Base-by-base conservation (phyloP, 2,113 vertebrate genomes). In the Psilopogon haemacephalus region DNA sequence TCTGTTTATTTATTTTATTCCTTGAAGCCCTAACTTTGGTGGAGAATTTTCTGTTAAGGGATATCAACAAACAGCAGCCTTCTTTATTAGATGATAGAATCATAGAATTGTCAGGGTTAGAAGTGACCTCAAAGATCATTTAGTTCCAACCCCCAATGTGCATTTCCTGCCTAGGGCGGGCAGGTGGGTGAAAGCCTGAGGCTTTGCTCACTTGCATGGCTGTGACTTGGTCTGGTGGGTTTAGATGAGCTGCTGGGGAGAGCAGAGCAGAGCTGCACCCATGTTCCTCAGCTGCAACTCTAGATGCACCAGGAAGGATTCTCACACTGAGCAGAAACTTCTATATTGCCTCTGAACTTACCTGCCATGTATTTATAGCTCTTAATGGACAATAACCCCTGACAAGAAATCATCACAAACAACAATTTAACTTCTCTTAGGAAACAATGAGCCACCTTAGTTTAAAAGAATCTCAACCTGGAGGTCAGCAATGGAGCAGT, bases 401-500 rank as follows among this genome's bases (percentile, higher is more conserved):
- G n/a, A 63, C 35, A 33, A 68, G 20, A 55, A 71, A 81, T 60
- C 84, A 44, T 95, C 59, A 75, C 91, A 93, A 90, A 56, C 56
- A 76, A 21, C 42, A 68, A 54, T 55, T 92, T 92, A 75, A 59
- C 60, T 86, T 52, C 46, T 89, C n/a, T 81, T 52, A 63, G 85
- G 64, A 86, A 94, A 94, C 79, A 84, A 70, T 3, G n/a, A 88
- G 17, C 54, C 24, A 44, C 91, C 72, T 78, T 35, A 69, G 64
- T 63, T 89, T 68, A 79, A 64, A 96, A 72, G 88, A 72, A 70
- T 73, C 82, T 40, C 60, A 93, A 68, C 48, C 84, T 80, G 1
- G 35, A 94, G 80, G 69, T 87, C 89, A 92, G 84, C 30, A 8
- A 27, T 85, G 63, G 91, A 92, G 76, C 94, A 62, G 69, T 33